Evolutionary conservation across 2,797 vertebrate genomes (phyloP).

Genomic region (Xiphophorus birchmanni): DNA sequence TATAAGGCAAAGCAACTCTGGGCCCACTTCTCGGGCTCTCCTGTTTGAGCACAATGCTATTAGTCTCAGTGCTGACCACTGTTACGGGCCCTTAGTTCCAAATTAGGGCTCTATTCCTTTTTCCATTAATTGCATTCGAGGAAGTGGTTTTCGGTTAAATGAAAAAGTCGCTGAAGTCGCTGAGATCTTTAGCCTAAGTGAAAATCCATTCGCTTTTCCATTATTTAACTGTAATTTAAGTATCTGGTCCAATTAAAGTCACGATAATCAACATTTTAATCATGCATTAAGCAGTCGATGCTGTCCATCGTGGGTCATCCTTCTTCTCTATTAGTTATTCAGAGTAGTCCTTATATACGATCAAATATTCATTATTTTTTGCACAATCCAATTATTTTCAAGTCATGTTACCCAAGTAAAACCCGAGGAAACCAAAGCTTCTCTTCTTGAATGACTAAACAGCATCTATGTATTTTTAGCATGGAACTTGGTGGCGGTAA

Average conservation of each 20-base stretch:
- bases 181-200: constrained; percentile 71
- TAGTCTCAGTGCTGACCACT: constrained; percentile 76
- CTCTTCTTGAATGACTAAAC: neutral
- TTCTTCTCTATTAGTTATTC: neutral
- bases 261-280: constrained; percentile 56
- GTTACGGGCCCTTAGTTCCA: constrained; percentile 77
- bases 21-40: constrained; percentile 50
- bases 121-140: constrained; percentile 77
- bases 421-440: constrained; percentile 3
- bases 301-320: constrained; percentile 32
- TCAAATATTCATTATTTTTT: constrained; percentile 32
- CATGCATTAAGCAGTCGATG: constrained; percentile 22
- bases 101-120: constrained; percentile 76
- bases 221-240: constrained; percentile 70
- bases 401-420: constrained; percentile 12
- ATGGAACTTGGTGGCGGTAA: constrained; percentile 9
- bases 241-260: constrained; percentile 52
- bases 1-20: constrained; percentile 67
- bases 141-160: constrained; percentile 75
- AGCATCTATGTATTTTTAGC: constrained; percentile 21
- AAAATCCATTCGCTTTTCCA: constrained; percentile 67
- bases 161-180: constrained; percentile 72
- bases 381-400: constrained; percentile 9
- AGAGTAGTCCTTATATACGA: constrained; percentile 21
- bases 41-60: constrained; percentile 69